Evolutionary conservation across 2,797 vertebrate genomes (phyloP), one percentile per base, ranked within the genome.

Genomic region (Discoglossus pictus): DNA sequence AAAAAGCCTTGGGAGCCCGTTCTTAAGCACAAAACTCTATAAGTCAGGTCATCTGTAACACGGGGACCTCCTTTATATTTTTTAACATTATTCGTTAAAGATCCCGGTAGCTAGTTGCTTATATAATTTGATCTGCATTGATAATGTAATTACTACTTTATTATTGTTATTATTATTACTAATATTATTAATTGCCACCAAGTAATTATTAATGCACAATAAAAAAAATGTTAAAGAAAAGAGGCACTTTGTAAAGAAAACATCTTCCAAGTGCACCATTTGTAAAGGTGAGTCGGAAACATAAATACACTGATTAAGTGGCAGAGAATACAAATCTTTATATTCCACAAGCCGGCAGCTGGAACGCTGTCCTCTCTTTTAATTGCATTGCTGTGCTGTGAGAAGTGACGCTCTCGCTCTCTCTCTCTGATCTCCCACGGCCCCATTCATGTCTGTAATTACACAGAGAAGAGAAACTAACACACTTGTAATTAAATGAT

Each of bases 361-460:
- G 84, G 85, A 79, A 84, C 76, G 63, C 64, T 68, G 66, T 82
- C 85, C 59, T 47, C 78, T 78, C 73, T 77, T 20, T 60, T 87
- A 84, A 85, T 84, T 82, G 80, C 76, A 65, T 81, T 81, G 81
- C 84, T 82, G 72, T 74, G 73, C 55, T 74, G 65, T 77, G 73
- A 82, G 82, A 78, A 78, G 68, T 71, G 68, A 71, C 27, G 27
- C 8, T 4, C 8, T 31, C 63, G 73, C 76, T 67, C 67, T 73
- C 79, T 70, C 78, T 81, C 84, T 86, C 82, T 85, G 86, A 82
- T 87, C 84, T 86, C 80, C 56, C 68, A 81, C 71, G 81, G 83
- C 79, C 75, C 73, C 78, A 83, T 91, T 91, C 87, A 91, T 86
- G 88, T 85, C 59, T 79, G 84, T 85, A 87, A 88, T 90, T 82